Conservation (phyloP, 1,140 invertebrate species). For the Bilobella aurantiaca region DNA sequence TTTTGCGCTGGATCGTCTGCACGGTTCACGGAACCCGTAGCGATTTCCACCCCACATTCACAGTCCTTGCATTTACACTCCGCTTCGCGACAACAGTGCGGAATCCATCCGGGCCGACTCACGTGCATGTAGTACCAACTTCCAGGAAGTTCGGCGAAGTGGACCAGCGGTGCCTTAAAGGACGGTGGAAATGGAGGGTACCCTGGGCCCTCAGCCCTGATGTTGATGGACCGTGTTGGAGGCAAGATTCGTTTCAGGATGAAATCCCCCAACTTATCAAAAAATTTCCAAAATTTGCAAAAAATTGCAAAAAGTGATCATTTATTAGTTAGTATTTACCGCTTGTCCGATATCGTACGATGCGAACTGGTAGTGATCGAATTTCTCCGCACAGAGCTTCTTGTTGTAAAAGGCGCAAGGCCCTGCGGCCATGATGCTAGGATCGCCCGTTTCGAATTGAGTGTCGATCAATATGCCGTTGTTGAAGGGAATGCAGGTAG, state of each 20-base stretch:
- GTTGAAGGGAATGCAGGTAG: constrained; percentile 51
- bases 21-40: constrained; percentile 40
- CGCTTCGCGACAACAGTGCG: constrained; percentile 11
- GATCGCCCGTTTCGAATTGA: constrained; percentile 58
- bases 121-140: constrained; percentile 40
- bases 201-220: background rate
- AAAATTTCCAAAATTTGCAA: background rate
- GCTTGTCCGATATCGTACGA: constrained; percentile 47
- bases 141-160: constrained; percentile 39
- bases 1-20: constrained; percentile 37
- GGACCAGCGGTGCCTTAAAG: constrained; percentile 31
- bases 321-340: constrained; percentile 36
- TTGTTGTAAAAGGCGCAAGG: constrained; percentile 52
- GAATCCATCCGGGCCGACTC: constrained; percentile 35
- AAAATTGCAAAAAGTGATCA: background rate
- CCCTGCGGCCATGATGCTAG: constrained; percentile 55
- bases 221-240: background rate
- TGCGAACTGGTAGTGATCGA: constrained; percentile 45
- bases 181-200: constrained; percentile 20
- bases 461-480: constrained; percentile 57
- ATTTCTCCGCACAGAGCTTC: constrained; percentile 42
- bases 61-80: constrained; percentile 19
- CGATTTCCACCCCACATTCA: constrained; percentile 39
- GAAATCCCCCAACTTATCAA: background rate
- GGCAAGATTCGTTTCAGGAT: background rate